Evolutionary conservation across 1,140 invertebrate genomes (phyloP), one percentile per base, ranked within the genome.

Genomic region (Steinernema khuongi): DNA sequence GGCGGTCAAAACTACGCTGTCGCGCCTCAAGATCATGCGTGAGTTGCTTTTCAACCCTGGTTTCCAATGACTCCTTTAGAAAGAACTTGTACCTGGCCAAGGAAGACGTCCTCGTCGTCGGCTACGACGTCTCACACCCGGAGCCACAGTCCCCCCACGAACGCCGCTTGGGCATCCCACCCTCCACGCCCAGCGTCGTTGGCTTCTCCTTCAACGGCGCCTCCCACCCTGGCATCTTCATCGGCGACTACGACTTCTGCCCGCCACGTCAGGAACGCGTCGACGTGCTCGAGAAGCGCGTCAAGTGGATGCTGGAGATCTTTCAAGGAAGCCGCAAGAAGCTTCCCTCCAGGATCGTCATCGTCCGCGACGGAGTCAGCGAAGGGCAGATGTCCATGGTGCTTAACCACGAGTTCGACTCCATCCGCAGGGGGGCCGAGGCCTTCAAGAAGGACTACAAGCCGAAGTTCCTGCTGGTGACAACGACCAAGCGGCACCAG

Each of bases 71-170:
- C n/a, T 72, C 30, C 18, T 75, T 32, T 60, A 32, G 72, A 18
- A 69, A 80, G 31, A 67, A 77, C 11, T 18, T 31, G 17, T 73
- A 32, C 22, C 50, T 68, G 1, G 44, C 22, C 14, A 74, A 2
- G 32, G 73, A 68, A 22, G 73, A 79, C 26, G 22, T 71, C 1
- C 31, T 79, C n/a, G 72, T 79, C 29, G 73, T 79, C 19, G 77
- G 77, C 66, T 79, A 79, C 50, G 77, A 79, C 50, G 76, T 79
- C 2, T 75, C 77, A 60, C 73, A 79, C 66, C 78, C 77, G 7
- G 67, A 67, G 19, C 66, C 66, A 11, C 75, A 36, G 67, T n/a
- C 31, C 17, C 44, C 31, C 66, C 43, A 33, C 17, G 67, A 33
- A 50, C 28, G 1, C 41, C 30, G 44, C 18, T 30, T 14, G 1